Percentiles rank a stretch among this genome's conserved stretches.
These are phyloP conservation scores for Rafetus swinhoei DNA, from an alignment of 2,113 vertebrate genomes.

Conservation along the genomic window DNA sequence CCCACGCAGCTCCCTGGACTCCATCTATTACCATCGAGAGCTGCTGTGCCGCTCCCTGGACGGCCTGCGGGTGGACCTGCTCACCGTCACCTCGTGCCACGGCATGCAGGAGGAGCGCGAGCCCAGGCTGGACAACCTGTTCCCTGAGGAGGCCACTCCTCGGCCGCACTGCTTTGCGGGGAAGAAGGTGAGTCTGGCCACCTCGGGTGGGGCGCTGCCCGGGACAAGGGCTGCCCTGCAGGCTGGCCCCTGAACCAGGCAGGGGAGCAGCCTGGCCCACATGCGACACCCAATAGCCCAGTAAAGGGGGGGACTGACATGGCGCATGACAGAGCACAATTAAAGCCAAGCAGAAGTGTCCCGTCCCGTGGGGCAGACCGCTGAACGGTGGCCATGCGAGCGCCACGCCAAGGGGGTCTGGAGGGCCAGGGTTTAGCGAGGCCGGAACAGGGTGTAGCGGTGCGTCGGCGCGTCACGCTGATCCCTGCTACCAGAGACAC, in stretches of 20 bases:
- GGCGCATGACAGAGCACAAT: no score
- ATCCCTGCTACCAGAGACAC: no score
- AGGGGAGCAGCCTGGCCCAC: not conserved
- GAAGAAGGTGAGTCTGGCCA: slow-evolving; percentile 84
- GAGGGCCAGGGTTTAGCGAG: no score
- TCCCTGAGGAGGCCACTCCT: slow-evolving; percentile 87
- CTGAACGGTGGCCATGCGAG: no score
- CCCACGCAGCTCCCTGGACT: slow-evolving; percentile 79
- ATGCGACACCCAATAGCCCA: not conserved
- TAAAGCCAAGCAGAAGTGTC: no score
- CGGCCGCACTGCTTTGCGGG: slow-evolving; percentile 87
- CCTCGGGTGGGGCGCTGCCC: not conserved
- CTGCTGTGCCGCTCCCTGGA: slow-evolving; percentile 93
- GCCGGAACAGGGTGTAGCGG: no score
- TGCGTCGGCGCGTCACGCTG: no score
- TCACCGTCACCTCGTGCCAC: slow-evolving; percentile 93
- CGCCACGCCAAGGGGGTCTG: no score
- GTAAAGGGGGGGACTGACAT: not conserved
- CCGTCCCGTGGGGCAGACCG: no score
- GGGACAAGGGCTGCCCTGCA: no score
- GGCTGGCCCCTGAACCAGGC: not conserved
- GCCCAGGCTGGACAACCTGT: slow-evolving; percentile 91
- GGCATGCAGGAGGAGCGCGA: slow-evolving; percentile 92
- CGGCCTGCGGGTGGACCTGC: slow-evolving; percentile 91
- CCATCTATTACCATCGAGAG: slow-evolving; percentile 94